phyloP scores from a whole-genome alignment of 2,113 vertebrate species.

The Apus apus region DNA sequence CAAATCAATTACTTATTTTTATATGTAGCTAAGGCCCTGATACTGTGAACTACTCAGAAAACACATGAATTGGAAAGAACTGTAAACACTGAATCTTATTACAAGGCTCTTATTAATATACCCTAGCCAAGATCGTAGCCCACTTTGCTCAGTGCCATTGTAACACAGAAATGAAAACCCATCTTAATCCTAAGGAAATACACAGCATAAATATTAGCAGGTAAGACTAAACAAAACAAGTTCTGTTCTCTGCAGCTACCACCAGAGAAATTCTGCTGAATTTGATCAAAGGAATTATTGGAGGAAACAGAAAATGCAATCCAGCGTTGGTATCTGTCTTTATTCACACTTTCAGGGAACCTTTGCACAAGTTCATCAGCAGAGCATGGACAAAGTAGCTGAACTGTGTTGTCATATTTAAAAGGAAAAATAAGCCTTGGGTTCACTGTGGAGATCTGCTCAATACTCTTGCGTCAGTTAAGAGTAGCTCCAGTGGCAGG shows the following conservation, averaged over 20 bases:
- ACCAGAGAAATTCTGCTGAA: neutral
- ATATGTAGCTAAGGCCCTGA: neutral
- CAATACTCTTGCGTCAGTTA: neutral
- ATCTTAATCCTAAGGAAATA: neutral
- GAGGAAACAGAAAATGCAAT: neutral
- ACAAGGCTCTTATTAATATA: neutral
- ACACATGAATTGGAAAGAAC: neutral
- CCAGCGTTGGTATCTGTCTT: neutral
- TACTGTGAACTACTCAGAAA: neutral
- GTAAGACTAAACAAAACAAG: neutral
- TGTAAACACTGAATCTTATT: neutral
- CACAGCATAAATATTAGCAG: neutral
- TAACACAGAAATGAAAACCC: neutral
- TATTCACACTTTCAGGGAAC: neutral
- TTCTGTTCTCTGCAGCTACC: neutral
- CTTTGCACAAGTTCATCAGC: neutral
- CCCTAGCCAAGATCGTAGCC: neutral
- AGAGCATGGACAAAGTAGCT: neutral
- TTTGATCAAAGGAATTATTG: neutral
- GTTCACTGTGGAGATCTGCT: neutral
- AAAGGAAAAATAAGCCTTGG: neutral
- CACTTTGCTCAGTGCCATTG: neutral
- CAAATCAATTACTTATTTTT: slow-evolving; percentile 46
- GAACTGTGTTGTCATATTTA: neutral
- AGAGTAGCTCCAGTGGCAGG: neutral